Percentiles rank a stretch among this genome's conserved stretches.
These are phyloP conservation scores for Leptonema lineaticorne DNA, from an alignment of 1,140 invertebrate genomes.

Conservation along the genomic window DNA sequence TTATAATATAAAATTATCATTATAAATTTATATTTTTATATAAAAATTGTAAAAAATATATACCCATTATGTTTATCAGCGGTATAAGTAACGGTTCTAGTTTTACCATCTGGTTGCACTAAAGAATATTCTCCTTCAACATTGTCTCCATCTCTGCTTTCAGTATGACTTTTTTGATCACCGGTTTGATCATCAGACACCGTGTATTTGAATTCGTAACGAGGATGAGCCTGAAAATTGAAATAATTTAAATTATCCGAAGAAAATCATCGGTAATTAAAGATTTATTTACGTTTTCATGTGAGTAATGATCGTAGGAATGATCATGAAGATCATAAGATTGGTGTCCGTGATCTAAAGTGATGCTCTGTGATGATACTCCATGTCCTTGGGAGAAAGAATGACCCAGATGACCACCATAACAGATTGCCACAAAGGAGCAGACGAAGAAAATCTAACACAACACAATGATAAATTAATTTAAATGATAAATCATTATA, in stretches of 20 bases:
- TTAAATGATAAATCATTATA: not conserved
- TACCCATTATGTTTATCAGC: slow-evolving; percentile 59
- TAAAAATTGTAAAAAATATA: slow-evolving; percentile 35
- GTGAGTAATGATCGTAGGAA: not conserved
- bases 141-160: slow-evolving; percentile 56
- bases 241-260: not conserved
- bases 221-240: slow-evolving; percentile 21
- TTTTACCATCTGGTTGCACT: slow-evolving; percentile 59
- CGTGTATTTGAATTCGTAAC: slow-evolving; percentile 56
- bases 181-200: slow-evolving; percentile 58
- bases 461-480: not conserved
- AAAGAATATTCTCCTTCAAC: slow-evolving; percentile 58
- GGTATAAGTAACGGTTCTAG: slow-evolving; percentile 60
- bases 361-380: slow-evolving; percentile 21
- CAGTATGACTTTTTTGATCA: slow-evolving; percentile 59
- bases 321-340: slow-evolving; percentile 21
- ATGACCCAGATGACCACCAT: slow-evolving; percentile 14
- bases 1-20: not conserved
- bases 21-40: not conserved
- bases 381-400: slow-evolving; percentile 12
- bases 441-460: slow-evolving; percentile 1
- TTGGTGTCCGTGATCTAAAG: not conserved
- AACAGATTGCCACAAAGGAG: not conserved
- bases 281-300: slow-evolving; percentile 17
- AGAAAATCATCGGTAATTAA: not conserved